Base-by-base conservation (phyloP, 2,888 invertebrate genomes). In the Liopterus haemorrhoidalis region DNA sequence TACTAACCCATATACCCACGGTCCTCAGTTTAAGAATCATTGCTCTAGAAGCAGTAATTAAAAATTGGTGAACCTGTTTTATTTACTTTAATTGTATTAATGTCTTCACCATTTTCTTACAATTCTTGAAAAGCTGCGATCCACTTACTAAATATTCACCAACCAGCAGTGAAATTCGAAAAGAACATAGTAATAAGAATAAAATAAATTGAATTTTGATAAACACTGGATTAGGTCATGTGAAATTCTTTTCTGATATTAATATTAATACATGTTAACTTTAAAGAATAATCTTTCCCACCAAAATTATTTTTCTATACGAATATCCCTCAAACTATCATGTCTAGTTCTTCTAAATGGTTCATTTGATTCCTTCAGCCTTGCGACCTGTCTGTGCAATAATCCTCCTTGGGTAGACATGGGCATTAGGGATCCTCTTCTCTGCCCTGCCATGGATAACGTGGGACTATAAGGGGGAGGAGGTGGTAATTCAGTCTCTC, bases 221-320 rank as follows among this genome's bases (percentile, higher is more conserved):
- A n/a, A 11, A 12, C 4, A 11, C 25, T 25, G 4, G 12, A 22
- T 22, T 5, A 11, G 4, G 3, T 25, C n/a, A 2, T 25, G 25
- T n/a, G n/a, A n/a, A n/a, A n/a, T n/a, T n/a, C n/a, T n/a, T n/a
- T n/a, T n/a, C n/a, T n/a, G n/a, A n/a, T n/a, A n/a, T n/a, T n/a
- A n/a, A n/a, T n/a, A n/a, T n/a, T n/a, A n/a, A n/a, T n/a, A n/a
- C n/a, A n/a, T n/a, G n/a, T n/a, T n/a, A n/a, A n/a, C n/a, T n/a
- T n/a, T n/a, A n/a, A n/a, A n/a, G n/a, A n/a, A n/a, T n/a, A n/a
- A n/a, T n/a, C n/a, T n/a, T n/a, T n/a, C n/a, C n/a, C n/a, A n/a
- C n/a, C n/a, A n/a, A n/a, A n/a, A n/a, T n/a, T n/a, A n/a, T 41
- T 64, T 71, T 48, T 74, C 74, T 60, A 73, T 69, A 51, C 70